Evolutionary conservation across 2,888 invertebrate genomes (phyloP), one percentile per base, ranked within the genome.

Genomic region (Xylota segnis): DNA sequence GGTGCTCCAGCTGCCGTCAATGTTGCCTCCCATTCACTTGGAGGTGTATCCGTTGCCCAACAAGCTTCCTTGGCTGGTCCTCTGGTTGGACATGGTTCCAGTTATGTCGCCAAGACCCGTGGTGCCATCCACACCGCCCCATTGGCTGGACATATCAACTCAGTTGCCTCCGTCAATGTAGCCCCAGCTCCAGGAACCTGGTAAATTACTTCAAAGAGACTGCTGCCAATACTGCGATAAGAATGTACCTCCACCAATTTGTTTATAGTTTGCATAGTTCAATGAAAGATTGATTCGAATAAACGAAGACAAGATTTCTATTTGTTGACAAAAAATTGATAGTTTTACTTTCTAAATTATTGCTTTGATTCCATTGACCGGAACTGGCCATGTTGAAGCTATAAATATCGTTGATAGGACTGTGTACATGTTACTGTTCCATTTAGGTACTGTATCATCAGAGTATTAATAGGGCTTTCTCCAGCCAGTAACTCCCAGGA

Each of bases 61-160:
- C 7, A 91, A 91, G n/a, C 92, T 90, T 50, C 90, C 90, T 32
- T 90, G 87, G 89, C 91, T 91, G 65, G 91, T 90, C 68, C 65
- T n/a, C 88, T 92, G 89, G 88, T 89, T 90, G 86, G 90, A 90
- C 90, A 89, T 86, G 90, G 89, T 68, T 90, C 90, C n/a, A 89
- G 88, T 54, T 91, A 91, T 58, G 90, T 91, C 29, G 91, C 91
- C 16, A 89, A 90, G 87, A 91, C 89, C 37, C 90, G 90, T 65
- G 91, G 91, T 27, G 90, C 91, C 45, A 77, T 91, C 4, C 91
- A 91, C 87, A 90, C 90, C 10, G 91, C 91, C 54, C 91, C 91
- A 23, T 88, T 91, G 72, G 78, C 90, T 27, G 91, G 91, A 52
- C 91, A 91, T 81, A 77, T 89, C 50, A 88, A 90, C 52, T 91